Evolutionary conservation across 2,888 invertebrate species (phyloP), one percentile per base, ranked within the genome.

Genomic region (Timema cristinae): DNA sequence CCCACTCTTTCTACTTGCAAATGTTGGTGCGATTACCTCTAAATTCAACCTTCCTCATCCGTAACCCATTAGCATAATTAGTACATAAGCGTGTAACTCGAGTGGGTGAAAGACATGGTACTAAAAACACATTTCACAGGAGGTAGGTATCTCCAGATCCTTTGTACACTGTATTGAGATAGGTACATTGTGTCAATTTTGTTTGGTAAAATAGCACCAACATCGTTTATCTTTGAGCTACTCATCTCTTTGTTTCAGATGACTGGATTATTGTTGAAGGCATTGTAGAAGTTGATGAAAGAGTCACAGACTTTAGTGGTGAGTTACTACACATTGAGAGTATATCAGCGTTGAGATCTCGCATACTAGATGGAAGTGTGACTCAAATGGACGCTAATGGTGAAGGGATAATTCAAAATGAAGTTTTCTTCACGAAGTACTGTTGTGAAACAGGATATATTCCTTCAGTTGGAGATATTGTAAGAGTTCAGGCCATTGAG

Each of bases 201-300:
- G 32, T 32, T 32, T 32, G 32, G 32, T 32, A 32, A 1, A 32
- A 32, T 32, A 32, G 32, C 4, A 32, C 32, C 32, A 32, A 32
- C 32, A 32, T 32, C 4, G 1, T 32, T 32, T 32, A 32, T 2
- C 32, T 32, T 32, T 32, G 32, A 32, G 32, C 32, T 2, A 32
- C 32, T 32, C n/a, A 13, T 16, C 7, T 69, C 50, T 59, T 32
- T 63, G 10, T 54, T 68, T 5, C 52, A 73, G 73, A 71, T 66
- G 93, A 93, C 80, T 89, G 89, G 85, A 78, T 93, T 32, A 86
- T 86, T 79, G 78, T 92, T 56, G 85, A 86, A 73, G 88, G 88
- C 68, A 84, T 86, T 75, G 86, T 90, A 11, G 88, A 89, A 79
- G 81, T 88, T 69, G 85, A 90, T 80, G 86, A 87, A 74, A 79